Evolutionary conservation across 2,888 invertebrate species (phyloP), one percentile per base, ranked within the genome.

Genomic region (Dascillus cervinus): DNA sequence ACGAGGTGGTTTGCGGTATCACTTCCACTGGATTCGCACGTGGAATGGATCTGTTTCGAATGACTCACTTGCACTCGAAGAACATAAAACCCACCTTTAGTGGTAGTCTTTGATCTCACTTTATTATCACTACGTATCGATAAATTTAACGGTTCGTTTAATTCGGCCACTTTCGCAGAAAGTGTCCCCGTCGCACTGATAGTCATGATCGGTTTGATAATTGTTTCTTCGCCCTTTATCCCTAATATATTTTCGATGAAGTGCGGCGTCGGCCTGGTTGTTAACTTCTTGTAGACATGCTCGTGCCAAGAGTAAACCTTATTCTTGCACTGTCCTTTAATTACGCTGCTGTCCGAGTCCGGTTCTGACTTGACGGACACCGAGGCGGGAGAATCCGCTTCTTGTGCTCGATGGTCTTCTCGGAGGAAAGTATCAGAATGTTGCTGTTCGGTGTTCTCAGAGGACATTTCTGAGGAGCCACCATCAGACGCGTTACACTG

Each of bases 221-320:
- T 33, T 11, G 31, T 38, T 11, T 41, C 36, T 39, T 44, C 49
- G 38, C n/a, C n/a, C n/a, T n/a, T n/a, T 26, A 60, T 47, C 11
- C 88, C 89, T 49, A 94, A 70, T 46, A 92, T 92, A 58, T 91
- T 85, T 44, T 84, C 82, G 55, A 94, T 92, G 21, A 80, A 77
- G 63, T 90, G 88, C 3, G 90, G 85, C 2, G 92, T 91, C 1
- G 88, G 88, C 32, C 75, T 75, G 49, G 79, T 79, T 5, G 86
- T 86, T 6, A 87, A 81, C 49, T 81, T 81, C 2, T 79, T 82
- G 60, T 91, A 91, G 11, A 90, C 85, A 62, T 91, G 91, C 17
- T 88, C 84, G 67, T 90, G 91, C 90, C 91, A 91, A 20, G 85
- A 65, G 12, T 55, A 45, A 26, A 43, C 48, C 29, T 41, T 31